Base-by-base conservation (phyloP, 1,140 invertebrate species). In the Drosophila yakuba region DNA sequence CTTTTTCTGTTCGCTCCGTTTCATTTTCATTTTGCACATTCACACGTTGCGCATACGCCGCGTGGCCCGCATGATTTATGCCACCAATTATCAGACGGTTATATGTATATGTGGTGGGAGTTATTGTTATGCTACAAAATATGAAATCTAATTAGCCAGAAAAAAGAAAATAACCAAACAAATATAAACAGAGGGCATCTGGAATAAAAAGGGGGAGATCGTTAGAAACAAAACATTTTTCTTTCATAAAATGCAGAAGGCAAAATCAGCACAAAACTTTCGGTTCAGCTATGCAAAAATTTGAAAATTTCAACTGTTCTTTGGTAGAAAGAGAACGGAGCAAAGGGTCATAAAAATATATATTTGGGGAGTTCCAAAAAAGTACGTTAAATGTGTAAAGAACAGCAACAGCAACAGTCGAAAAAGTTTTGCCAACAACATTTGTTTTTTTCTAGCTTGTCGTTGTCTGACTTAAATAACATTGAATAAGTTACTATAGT, bases 81-180 rank as follows among this genome's bases (percentile, higher is more conserved):
- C 51, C 14, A 20, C 28, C 68, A 71, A 71, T 71, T 71, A 71
- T 71, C 44, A 58, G 25, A 14, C 10, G 12, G 15, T 1, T n/a
- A 20, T n/a, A 67, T 17, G 17, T 8, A 67, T 17, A 23, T 8
- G 10, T 20, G 2, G 17, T 11, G 4, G 17, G 17, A 17, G 50
- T 35, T 67, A 68, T 71, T 71, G 51, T 57, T 57, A 10, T 39
- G 52, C 52, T 57, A 32, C 28, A 25, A 58, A 71, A 57, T 41
- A 44, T 36, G 51, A 71, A 69, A 71, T 50, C 67, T 71, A 71
- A 71, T 71, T 71, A 71, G 17, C 35, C 63, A 71, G 67, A 68
- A 71, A 67, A 71, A 47, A 4, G 23, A 67, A 47, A 66, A 67
- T 52, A 36, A 23, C n/a, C 2, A 11, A 25, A 63, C 23, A 25